Percentiles rank a stretch among this genome's conserved stretches.
phyloP scores from a whole-genome alignment of 2,888 invertebrate genomes.

The Ditula angustiorana region DNA sequence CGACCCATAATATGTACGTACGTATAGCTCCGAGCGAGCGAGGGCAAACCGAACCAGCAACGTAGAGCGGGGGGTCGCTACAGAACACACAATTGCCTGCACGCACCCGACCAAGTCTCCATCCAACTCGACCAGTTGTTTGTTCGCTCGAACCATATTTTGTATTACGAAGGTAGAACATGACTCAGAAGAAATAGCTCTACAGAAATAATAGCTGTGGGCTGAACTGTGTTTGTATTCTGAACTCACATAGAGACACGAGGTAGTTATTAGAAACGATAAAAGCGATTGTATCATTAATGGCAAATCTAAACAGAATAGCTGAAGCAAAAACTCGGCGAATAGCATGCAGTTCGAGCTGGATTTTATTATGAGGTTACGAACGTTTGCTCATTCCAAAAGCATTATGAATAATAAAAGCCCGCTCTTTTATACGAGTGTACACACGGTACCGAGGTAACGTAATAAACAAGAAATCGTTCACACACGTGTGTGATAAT shows the following conservation, averaged over 20 bases:
- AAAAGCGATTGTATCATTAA: conserved; percentile 35
- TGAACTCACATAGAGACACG: conserved; percentile 31
- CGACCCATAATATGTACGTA: conserved; percentile 64
- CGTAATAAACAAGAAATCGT: conserved; percentile 35
- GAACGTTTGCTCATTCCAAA: conserved; percentile 30
- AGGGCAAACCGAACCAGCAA: conserved; percentile 71
- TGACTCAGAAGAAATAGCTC: conserved; percentile 39
- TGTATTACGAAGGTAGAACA: conserved; percentile 49
- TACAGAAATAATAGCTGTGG: conserved; percentile 37
- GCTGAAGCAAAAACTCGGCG: conserved; percentile 23
- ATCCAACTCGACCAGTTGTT: conserved; percentile 72
- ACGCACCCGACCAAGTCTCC: conserved; percentile 73
- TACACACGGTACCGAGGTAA: conserved; percentile 43
- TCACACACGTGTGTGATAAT: conserved; percentile 45
- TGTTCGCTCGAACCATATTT: conserved; percentile 55
- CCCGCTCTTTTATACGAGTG: conserved; percentile 42
- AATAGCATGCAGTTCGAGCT: conserved; percentile 19
- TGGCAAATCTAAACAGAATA: conserved; percentile 34
- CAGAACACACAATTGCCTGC: conserved; percentile 63
- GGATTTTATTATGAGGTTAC: conserved; percentile 37
- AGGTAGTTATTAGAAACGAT: conserved; percentile 37
- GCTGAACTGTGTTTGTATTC: conserved; percentile 22
- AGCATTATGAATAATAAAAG: conserved; percentile 44
- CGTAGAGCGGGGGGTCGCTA: conserved; percentile 71
- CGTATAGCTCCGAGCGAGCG: conserved; percentile 76